Evolutionary conservation across 2,797 vertebrate species (phyloP).

Genomic region (Ctenosaura bakeri): DNA sequence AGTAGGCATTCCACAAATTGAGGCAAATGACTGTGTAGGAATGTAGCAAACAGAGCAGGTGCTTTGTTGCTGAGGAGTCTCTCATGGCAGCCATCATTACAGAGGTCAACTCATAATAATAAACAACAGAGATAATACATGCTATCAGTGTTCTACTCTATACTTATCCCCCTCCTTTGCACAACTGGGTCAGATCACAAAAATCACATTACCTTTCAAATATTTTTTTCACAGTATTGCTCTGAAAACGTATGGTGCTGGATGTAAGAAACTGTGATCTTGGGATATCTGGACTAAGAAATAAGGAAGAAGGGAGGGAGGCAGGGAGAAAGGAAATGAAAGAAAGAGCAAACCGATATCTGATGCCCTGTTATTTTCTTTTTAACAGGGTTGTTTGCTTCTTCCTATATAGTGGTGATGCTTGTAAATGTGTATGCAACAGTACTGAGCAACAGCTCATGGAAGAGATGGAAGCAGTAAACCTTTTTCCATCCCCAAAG

Average conservation of each 20-base stretch:
- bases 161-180: background rate
- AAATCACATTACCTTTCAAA: background rate
- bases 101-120: slow-evolving; percentile 54
- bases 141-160: slow-evolving; percentile 9
- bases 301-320: background rate
- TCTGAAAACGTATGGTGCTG: background rate
- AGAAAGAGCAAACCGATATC: background rate
- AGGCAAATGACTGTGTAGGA: slow-evolving; percentile 45
- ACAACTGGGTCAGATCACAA: background rate
- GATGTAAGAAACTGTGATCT: slow-evolving; percentile 31
- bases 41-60: slow-evolving; percentile 4
- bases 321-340: background rate
- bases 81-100: slow-evolving; percentile 20
- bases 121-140: slow-evolving; percentile 58
- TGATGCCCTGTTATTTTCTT: background rate
- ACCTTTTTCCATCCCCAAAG: too few species aligned
- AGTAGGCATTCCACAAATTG: slow-evolving; percentile 32
- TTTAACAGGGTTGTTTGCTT: background rate
- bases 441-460: background rate
- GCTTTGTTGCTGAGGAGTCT: slow-evolving; percentile 20
- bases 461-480: background rate
- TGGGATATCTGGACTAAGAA: background rate
- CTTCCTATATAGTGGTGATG: background rate
- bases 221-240: background rate
- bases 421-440: background rate